Evolutionary conservation across 2,797 vertebrate genomes (phyloP), one percentile per base, ranked within the genome.

Genomic region (Silurus lanzhouensis): DNA sequence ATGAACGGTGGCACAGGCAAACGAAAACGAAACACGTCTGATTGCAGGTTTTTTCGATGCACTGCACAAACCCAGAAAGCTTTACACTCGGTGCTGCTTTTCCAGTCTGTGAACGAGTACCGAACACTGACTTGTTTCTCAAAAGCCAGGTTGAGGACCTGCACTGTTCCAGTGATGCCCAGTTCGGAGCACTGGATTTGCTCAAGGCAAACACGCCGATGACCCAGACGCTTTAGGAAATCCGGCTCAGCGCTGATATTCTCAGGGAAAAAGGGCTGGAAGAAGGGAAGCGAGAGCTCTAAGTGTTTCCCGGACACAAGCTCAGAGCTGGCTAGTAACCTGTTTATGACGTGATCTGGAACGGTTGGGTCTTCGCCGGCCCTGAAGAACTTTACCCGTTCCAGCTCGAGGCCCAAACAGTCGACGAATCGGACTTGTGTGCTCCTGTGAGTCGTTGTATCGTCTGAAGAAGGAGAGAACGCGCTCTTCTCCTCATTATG

Each of bases 81-180:
- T 52, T 72, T 86, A 0, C 92, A 94, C 61, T 97, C 94, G 0
- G 95, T 93, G 13, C 93, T 71, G 44, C 90, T 95, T 81, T 94
- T 94, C 98, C 98, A 99, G 88, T 94, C 93, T 1, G 97, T 97
- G 90, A 97, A 97, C 17, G 98, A 97, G 90, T 98, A 99, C 81
- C 94, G 94, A 81, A 98, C 95, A 0, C 81, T 92, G 20, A 99
- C 96, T 44, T 91, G 89, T 90, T 99, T 99, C 92, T 98, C 96
- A 82, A 95, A 99, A 68, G 97, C 97, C 84, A 98, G 72, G 58
- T 99, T 98, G 15, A 94, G 38, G 58, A 99, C 97, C 14, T 95
- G 95, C 81, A 96, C 92, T 0, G 94, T 96, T 85, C 98, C 98
- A 3, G 91, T 94, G 82, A 99, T 94, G 15, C 97, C 97, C 87